phyloP scores from a whole-genome alignment of 2,113 vertebrate genomes.

The Larimichthys crocea region DNA sequence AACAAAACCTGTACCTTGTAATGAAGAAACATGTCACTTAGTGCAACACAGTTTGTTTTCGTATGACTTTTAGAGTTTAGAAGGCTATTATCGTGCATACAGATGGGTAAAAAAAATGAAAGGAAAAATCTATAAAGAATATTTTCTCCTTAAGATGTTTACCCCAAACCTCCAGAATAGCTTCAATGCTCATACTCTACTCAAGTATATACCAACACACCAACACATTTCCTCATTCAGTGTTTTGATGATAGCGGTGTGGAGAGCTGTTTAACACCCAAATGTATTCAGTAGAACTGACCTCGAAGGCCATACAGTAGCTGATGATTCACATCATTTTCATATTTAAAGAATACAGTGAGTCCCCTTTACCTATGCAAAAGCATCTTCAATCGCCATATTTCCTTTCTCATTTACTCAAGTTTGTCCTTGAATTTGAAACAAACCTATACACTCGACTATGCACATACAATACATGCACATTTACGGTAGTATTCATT shows the following conservation, averaged over 20 bases:
- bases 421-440: conserved; percentile 3
- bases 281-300: background rate
- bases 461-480: background rate
- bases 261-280: background rate
- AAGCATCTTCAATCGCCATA: background rate
- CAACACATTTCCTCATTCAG: background rate
- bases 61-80: no score
- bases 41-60: no score
- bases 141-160: background rate
- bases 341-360: background rate
- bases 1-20: no score
- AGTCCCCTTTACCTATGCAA: background rate
- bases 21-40: background rate
- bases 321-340: background rate
- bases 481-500: background rate
- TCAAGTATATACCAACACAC: no score
- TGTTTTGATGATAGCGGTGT: background rate
- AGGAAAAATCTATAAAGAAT: no score
- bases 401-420: background rate
- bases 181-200: background rate
- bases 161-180: background rate
- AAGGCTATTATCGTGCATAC: no score
- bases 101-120: no score
- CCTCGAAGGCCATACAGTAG: background rate
- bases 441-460: background rate